Percentiles rank a stretch among this genome's conserved stretches.
Evolutionary conservation across 2,888 invertebrate genomes (phyloP).

Genomic region (Sarcophaga variegata): DNA sequence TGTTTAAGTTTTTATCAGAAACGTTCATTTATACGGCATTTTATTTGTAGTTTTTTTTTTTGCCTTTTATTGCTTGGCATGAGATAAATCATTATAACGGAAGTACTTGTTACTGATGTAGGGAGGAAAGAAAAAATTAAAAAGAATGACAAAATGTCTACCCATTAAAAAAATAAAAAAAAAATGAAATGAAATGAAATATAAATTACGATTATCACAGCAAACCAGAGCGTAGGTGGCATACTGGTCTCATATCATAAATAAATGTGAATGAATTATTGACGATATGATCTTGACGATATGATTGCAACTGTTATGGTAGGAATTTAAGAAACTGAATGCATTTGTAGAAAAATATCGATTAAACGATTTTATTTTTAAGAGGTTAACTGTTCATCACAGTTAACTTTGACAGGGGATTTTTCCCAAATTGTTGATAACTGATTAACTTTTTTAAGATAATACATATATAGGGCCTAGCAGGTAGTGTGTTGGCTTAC

Average conservation of each 20-base stretch:
- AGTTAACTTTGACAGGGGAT: too few relatives aligned
- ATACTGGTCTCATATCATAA: neutral
- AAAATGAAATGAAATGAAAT: slow-evolving; percentile 25
- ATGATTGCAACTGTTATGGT: slow-evolving; percentile 20
- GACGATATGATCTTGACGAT: slow-evolving; percentile 26
- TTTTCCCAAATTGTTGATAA: too few relatives aligned
- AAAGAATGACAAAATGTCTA: slow-evolving; percentile 42
- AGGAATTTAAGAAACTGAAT: too few relatives aligned
- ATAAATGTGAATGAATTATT: slow-evolving; percentile 17
- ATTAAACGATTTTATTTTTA: too few relatives aligned
- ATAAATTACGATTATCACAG: slow-evolving; percentile 28
- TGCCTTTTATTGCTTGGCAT: slow-evolving; percentile 55
- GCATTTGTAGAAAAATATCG: too few relatives aligned
- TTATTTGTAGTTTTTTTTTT: slow-evolving; percentile 22
- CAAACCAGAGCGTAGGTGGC: slow-evolving; percentile 45
- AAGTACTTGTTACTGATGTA: slow-evolving; percentile 68
- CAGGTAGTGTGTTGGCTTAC: too few relatives aligned
- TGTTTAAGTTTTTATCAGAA: slow-evolving; percentile 34
- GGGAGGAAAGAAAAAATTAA: slow-evolving; percentile 49
- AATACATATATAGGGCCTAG: too few relatives aligned
- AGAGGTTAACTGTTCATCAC: too few relatives aligned
- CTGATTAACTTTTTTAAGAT: too few relatives aligned
- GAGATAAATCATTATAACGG: slow-evolving; percentile 69
- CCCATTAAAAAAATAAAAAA: slow-evolving; percentile 29
- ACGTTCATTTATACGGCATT: slow-evolving; percentile 46